Conservation (phyloP, 2,797 vertebrate species). For the Danionella dracula region DNA sequence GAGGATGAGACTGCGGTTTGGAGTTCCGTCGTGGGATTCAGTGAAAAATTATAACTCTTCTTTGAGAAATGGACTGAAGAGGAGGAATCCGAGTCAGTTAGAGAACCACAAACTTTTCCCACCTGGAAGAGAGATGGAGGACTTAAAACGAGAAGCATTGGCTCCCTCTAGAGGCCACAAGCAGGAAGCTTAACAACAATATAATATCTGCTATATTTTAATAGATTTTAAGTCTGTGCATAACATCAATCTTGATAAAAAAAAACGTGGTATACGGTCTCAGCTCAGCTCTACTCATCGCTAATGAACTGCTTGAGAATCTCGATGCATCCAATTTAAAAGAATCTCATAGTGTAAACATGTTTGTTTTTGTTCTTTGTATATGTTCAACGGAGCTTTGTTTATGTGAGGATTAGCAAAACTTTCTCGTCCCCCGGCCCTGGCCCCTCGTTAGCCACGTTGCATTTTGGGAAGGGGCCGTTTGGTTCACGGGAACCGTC, state of each 20-base stretch:
- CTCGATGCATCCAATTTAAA: no score
- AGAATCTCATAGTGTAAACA: no score
- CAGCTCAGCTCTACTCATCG: no score
- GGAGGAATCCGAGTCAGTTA: conserved; percentile 36
- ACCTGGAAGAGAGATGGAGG: conserved; percentile 52
- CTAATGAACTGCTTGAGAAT: no score
- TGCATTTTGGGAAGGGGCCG: conserved; percentile 71
- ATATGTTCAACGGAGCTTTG: conserved; percentile 57
- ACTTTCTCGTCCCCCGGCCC: conserved; percentile 67
- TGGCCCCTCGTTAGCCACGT: conserved; percentile 40
- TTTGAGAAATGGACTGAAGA: conserved; percentile 32
- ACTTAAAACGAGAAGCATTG: background rate
- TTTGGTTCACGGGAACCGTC: conserved; percentile 62
- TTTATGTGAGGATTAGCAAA: conserved; percentile 73
- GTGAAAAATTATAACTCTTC: conserved; percentile 1
- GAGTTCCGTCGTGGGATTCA: conserved; percentile 20
- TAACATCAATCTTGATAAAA: no score
- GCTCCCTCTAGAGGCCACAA: conserved; percentile 8
- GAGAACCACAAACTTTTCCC: conserved; percentile 67
- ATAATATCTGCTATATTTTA: no score
- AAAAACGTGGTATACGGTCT: no score
- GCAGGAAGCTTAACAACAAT: background rate
- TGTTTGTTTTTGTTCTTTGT: conserved; percentile 16
- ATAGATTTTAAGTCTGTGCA: no score
- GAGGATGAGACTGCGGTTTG: conserved; percentile 27